phyloP scores from a whole-genome alignment of 2,888 invertebrate genomes.

The Venusia cambrica region DNA sequence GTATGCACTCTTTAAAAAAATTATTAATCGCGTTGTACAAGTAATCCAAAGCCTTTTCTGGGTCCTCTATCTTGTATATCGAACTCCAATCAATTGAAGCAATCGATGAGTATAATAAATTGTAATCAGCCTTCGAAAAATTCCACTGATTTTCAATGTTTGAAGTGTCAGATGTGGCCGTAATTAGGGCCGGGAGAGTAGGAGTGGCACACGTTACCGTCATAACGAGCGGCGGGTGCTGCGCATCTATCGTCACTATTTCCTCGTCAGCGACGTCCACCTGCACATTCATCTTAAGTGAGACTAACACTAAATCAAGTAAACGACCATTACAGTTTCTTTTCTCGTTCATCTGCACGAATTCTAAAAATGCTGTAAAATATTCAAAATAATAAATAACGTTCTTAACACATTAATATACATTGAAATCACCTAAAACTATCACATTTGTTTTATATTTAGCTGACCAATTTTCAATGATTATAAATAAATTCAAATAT shows the following conservation, averaged over 20 bases:
- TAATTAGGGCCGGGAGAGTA: no score
- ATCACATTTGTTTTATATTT: constrained; percentile 1
- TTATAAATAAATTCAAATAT: constrained; percentile 26
- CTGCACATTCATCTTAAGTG: constrained; percentile 1
- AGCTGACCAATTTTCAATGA: constrained; percentile 19
- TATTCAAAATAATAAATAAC: constrained; percentile 10
- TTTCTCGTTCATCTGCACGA: no score
- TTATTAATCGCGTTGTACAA: background rate
- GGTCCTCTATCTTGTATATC: background rate
- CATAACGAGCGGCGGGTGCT: background rate
- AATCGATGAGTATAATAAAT: background rate
- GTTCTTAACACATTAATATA: constrained; percentile 15
- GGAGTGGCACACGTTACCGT: no score
- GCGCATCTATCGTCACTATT: no score
- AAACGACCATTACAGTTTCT: no score
- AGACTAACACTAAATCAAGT: no score
- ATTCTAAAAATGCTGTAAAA: no score
- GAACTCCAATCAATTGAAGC: background rate
- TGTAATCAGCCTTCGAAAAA: background rate
- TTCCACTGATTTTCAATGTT: no score
- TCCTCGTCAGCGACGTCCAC: no score
- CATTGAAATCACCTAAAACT: constrained; percentile 7
- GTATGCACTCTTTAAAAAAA: background rate
- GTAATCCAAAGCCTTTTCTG: background rate
- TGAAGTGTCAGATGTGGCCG: no score